These are phyloP conservation scores for Azemiops feae DNA, from an alignment of 2,113 vertebrate genomes.

Conservation along the genomic window DNA sequence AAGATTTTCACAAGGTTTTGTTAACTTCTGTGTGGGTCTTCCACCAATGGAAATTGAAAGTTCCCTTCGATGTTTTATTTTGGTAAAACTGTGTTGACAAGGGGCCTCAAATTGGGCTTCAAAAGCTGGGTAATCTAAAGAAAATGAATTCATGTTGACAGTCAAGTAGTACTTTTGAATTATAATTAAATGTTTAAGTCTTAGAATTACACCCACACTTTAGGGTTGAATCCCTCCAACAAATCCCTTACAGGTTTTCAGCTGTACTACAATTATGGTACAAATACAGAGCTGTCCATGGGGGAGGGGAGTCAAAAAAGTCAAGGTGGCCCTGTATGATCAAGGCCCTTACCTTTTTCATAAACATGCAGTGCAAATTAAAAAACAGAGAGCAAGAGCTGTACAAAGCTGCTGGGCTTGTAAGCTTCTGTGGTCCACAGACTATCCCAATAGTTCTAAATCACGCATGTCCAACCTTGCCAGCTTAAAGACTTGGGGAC, in stretches of 20 bases:
- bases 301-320: not conserved
- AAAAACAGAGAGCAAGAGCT: not conserved
- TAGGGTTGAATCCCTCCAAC: not conserved
- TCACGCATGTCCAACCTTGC: not conserved
- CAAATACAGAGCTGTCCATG: not conserved
- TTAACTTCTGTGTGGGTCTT: not conserved
- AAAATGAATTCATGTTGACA: not conserved
- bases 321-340: not conserved
- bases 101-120: not conserved
- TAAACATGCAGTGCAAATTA: not conserved
- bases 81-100: not conserved
- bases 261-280: not conserved
- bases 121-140: not conserved
- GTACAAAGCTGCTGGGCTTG: not conserved
- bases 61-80: not conserved
- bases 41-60: not conserved
- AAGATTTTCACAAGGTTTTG: not conserved
- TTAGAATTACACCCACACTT: not conserved
- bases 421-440: not conserved
- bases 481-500: not conserved
- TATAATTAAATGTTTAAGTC: not conserved
- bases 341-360: not conserved
- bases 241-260: not conserved
- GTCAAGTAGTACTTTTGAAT: not conserved
- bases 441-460: not conserved